Conservation (phyloP, 2,888 invertebrate species). For the Acronicta alni region DNA sequence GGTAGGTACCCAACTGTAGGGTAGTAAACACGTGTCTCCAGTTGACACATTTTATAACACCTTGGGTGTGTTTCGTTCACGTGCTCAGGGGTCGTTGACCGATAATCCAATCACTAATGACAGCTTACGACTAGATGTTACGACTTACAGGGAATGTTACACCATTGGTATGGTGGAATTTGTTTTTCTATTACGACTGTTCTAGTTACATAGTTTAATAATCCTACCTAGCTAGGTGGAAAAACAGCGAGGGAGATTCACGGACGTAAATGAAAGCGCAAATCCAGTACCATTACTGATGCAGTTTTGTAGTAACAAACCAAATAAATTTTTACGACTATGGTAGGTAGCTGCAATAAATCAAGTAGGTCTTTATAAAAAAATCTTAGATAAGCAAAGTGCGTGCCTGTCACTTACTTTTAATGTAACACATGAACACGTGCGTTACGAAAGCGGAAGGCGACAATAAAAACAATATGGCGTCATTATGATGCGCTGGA, state of each 20-base stretch:
- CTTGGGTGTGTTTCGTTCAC: constrained; percentile 46
- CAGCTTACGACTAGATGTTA: constrained; percentile 52
- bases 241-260: background rate
- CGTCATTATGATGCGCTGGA: constrained; percentile 65
- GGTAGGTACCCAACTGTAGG: constrained; percentile 1
- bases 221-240: too few relatives aligned
- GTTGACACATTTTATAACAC: constrained; percentile 52
- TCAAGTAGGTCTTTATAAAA: constrained; percentile 18
- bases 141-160: constrained; percentile 49
- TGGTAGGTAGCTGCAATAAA: constrained; percentile 7
- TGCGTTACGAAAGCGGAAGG: constrained; percentile 76
- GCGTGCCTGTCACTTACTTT: constrained; percentile 50
- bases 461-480: constrained; percentile 71
- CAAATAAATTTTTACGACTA: constrained; percentile 5
- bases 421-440: constrained; percentile 58
- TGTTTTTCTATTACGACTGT: constrained; percentile 21
- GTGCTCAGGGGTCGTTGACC: constrained; percentile 65
- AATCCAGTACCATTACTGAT: too few relatives aligned
- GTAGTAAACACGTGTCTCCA: constrained; percentile 26
- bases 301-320: too few relatives aligned
- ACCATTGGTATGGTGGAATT: constrained; percentile 34
- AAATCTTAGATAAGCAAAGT: constrained; percentile 26
- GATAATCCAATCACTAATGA: constrained; percentile 74
- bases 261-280: background rate
- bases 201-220: constrained; percentile 18